Base-by-base conservation (phyloP, 2,797 vertebrate species). In the Betta splendens region DNA sequence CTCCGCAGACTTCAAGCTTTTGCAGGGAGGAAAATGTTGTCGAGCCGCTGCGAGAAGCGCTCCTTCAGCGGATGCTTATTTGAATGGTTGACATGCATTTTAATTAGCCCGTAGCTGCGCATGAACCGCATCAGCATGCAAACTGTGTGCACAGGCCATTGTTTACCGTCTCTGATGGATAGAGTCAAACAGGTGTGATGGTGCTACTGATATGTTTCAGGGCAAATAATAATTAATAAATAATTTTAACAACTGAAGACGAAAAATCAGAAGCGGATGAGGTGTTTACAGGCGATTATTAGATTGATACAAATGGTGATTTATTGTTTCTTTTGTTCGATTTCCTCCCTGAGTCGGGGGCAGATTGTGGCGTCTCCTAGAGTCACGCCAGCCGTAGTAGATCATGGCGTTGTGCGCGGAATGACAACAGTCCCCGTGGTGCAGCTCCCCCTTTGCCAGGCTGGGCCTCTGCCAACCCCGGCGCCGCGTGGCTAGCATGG, bases 341-440 rank as follows among this genome's bases (percentile, higher is more conserved):
- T 22, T 33, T 37, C 33, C 36, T 26, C 5, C 22, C 16, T 31
- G n/a, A n/a, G n/a, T n/a, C n/a, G n/a, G n/a, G n/a, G n/a, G n/a
- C n/a, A n/a, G n/a, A n/a, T n/a, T n/a, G n/a, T n/a, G 65, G 32
- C 26, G 18, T 59, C 56, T 77, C 44, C 46, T 37, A 40, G 35
- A 22, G 3, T 69, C 53, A 58, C 33, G 56, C 46, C 51, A 55
- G 54, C 29, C 18, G 51, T 22, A 62, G 69, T 56, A 55, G 67
- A 51, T 57, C 23, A 22, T 63, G 62, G 51, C 70, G 75, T 74
- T 71, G 72, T 77, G 70, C 71, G 58, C 46, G 60, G 78, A 82
- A 82, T 81, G 75, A 75, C 75, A 81, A 72, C 46, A 56, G 50
- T 56, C 78, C 69, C 49, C n/a, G 62, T 40, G 51, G 70, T 49